These are phyloP conservation scores for Pantala flavescens DNA, from an alignment of 1,140 invertebrate species.

Conservation along the genomic window DNA sequence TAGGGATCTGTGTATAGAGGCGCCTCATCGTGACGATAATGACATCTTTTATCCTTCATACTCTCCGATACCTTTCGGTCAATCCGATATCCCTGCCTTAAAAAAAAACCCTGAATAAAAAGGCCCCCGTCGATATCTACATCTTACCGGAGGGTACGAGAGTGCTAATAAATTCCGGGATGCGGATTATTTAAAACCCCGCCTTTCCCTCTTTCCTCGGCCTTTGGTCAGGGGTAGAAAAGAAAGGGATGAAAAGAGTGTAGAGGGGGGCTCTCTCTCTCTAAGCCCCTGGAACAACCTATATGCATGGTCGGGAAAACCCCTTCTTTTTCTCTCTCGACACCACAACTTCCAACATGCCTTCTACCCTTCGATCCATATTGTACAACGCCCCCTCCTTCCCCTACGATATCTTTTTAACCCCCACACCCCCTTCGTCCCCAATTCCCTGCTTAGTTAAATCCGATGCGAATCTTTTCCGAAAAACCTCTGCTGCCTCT, in stretches of 20 bases:
- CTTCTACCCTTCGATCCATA: background rate
- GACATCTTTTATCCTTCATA: background rate
- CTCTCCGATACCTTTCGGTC: background rate
- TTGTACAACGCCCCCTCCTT: background rate
- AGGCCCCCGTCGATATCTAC: background rate
- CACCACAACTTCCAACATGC: background rate
- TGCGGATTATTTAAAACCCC: conserved; percentile 5
- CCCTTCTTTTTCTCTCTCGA: background rate
- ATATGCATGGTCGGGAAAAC: background rate
- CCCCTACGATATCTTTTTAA: background rate
- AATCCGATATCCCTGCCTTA: background rate
- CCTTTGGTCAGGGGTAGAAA: background rate
- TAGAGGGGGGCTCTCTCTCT: background rate
- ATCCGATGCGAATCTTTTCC: too few relatives aligned
- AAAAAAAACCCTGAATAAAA: background rate
- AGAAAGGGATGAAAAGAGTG: background rate
- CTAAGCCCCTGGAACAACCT: conserved; percentile 7
- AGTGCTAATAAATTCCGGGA: background rate
- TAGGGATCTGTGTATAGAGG: too few relatives aligned
- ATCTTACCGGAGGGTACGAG: conserved; percentile 3
- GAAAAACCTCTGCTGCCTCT: too few relatives aligned
- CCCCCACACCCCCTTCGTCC: too few relatives aligned
- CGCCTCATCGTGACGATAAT: background rate
- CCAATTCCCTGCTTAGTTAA: too few relatives aligned
- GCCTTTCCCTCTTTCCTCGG: background rate